Base-by-base conservation (phyloP, 2,797 vertebrate species). In the Scyliorhinus canicula region DNA sequence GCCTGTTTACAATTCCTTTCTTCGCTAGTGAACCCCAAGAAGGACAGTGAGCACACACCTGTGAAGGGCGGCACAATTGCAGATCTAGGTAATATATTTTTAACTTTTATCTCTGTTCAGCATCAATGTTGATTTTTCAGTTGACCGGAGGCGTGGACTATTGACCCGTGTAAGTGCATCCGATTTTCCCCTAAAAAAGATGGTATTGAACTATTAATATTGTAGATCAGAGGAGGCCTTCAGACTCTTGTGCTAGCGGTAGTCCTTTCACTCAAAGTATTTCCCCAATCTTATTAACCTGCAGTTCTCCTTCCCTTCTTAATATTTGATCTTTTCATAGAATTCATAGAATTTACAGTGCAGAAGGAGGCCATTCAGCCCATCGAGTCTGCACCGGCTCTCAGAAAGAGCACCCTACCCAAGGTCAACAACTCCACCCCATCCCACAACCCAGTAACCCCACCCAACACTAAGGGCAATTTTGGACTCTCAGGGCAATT, bases 21-120 rank as follows among this genome's bases (percentile, higher is more conserved):
- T 95, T 4, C 24, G 69, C 77, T 96, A 99, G 99, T 98, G 95
- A 98, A 98, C 96, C 98, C 98, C 96, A 99, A 99, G 97, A 99
- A 99, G 96, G 99, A 99, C 97, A 98, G 97, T 35, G 99, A 99
- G 95, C 98, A 98, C 95, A 98, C 98, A 0, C 98, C 98, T 0
- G 97, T 99, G 86, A 99, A 99, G 96, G 98, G 99, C 95, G 99
- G 98, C 95, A 98, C 98, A 0, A 97, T 98, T 63, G 98, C 98
- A 0, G 99, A 99, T 96, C 96, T 99, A 95, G 99, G 99, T 99
- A 97, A 97, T 96, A 94, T 94, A 52, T 19, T 28, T 95, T n/a
- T 60, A 9, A 60, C 0, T 60, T 88, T 31, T 7, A 24, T 60
- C 21, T 9, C 57, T 82, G 4, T 47, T 24, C 40, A 26, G 79